Base-by-base conservation (phyloP, 2,888 invertebrate genomes). In the Hofmannophila pseudospretella region DNA sequence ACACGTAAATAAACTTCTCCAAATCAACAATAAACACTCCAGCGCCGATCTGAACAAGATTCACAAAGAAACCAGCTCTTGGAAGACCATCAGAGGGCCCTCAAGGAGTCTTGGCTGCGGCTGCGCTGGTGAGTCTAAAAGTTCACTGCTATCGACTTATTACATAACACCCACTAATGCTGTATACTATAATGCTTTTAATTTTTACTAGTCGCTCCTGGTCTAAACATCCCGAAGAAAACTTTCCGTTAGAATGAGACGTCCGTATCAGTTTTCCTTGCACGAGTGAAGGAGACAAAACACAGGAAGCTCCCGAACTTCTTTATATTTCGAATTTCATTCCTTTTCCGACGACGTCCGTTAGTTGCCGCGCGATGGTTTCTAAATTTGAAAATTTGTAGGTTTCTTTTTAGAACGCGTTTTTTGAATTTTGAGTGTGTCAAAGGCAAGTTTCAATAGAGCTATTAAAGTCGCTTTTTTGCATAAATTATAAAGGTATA, bases 161-260 rank as follows among this genome's bases (percentile, higher is more conserved):
- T n/a, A n/a, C n/a, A n/a, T n/a, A n/a, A n/a, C n/a, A n/a, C n/a
- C n/a, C n/a, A n/a, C n/a, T n/a, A n/a, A n/a, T n/a, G n/a, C n/a
- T n/a, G n/a, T n/a, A n/a, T n/a, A n/a, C n/a, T n/a, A n/a, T n/a
- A n/a, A n/a, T n/a, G n/a, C n/a, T n/a, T n/a, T n/a, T n/a, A n/a
- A n/a, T n/a, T n/a, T n/a, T n/a, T n/a, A n/a, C n/a, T n/a, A n/a
- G n/a, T n/a, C n/a, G 44, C 71, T 69, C 74, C 41, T 44, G 8
- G 55, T 23, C 70, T 75, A 77, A 35, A 44, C 42, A 63, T 74
- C 69, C 72, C 58, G 54, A 67, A 54, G 70, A 75, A 77, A 75
- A 67, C 56, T 70, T 67, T 65, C 64, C 62, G 55, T 65, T 57
- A 55, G 60, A 67, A 54, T 45, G 61, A 61, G 60, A 66, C 58